Base-by-base conservation (phyloP, 2,113 vertebrate genomes). In the Meleagris gallopavo region DNA sequence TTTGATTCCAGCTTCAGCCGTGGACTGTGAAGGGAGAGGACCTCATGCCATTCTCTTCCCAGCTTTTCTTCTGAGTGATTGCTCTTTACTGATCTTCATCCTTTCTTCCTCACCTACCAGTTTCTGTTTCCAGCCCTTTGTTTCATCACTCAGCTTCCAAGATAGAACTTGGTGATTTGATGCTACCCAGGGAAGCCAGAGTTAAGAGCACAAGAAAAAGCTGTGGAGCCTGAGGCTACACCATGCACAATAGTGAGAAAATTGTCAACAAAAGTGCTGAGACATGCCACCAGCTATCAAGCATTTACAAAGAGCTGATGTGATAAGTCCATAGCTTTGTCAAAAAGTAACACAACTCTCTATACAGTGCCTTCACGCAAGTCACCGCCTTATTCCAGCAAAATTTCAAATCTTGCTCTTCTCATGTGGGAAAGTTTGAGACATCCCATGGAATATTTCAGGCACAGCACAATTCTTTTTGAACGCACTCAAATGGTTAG, bases 1-100 rank as follows among this genome's bases (percentile, higher is more conserved):
- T 10, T 11, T 0, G 0, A 4, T 27, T 72, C 24, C 36, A 46
- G 27, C 41, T 66, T 43, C 40, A 15, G 4, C 11, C 13, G 5
- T 30, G 55, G 27, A 9, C 2, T 40, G 3, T 0, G 13, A 77
- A 86, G 11, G 17, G 11, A 46, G 10, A 32, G 6, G 12, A 71
- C 3, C 7, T 15, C 4, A 13, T 0, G 2, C 3, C 48, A 10
- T 6, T 83, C 15, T 17, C 48, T 61, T 70, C 64, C 54, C 34
- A 54, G 8, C 16, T 9, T 46, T 34, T 1, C 18, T 70, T 70
- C 36, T 13, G 3, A 54, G 14, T 7, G 62, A 22, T 48, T 6
- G 27, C 16, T 66, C 9, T 29, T 82, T 24, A n/a, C 24, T 62
- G 45, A 7, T 13, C n/a, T 86, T 65, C 41, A 41, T 1, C 10